Percentiles rank a stretch among this genome's conserved stretches.
phyloP scores from a whole-genome alignment of 2,797 vertebrate species.

The Hypotaenidia philippensis region DNA sequence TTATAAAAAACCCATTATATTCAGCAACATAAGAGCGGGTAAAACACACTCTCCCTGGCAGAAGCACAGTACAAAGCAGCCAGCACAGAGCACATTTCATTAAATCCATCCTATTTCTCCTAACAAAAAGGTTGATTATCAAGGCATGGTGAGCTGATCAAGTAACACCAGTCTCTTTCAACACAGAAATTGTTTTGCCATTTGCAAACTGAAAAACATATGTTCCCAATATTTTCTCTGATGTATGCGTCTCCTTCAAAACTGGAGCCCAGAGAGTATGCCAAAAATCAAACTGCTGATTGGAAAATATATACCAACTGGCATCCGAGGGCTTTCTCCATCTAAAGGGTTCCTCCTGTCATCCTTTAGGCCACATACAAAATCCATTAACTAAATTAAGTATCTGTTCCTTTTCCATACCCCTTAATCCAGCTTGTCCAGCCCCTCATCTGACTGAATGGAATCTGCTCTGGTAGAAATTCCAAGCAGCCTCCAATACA shows the following conservation, averaged over 20 bases:
- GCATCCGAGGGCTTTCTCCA: slow-evolving; percentile 25
- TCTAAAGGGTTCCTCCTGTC: neutral
- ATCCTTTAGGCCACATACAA: slow-evolving; percentile 49
- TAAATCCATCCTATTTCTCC: neutral
- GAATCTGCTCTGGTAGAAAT: neutral
- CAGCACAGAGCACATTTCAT: slow-evolving; percentile 21
- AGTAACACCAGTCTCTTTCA: slow-evolving; percentile 65
- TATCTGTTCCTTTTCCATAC: slow-evolving; percentile 30
- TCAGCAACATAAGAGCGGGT: neutral
- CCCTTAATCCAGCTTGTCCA: slow-evolving; percentile 48
- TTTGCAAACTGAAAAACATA: slow-evolving; percentile 64
- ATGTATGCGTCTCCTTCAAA: slow-evolving; percentile 70
- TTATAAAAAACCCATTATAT: neutral
- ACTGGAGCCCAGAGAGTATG: slow-evolving; percentile 38
- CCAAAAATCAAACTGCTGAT: slow-evolving; percentile 69
- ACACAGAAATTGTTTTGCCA: slow-evolving; percentile 53
- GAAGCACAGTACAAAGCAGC: neutral
- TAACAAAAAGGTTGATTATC: slow-evolving; percentile 22
- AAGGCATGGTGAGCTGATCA: slow-evolving; percentile 26
- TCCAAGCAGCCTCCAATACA: neutral
- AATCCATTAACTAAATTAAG: slow-evolving; percentile 67
- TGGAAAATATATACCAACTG: slow-evolving; percentile 65
- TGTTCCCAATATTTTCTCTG: slow-evolving; percentile 76
- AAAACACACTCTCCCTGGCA: slow-evolving; percentile 13
- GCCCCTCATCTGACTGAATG: neutral